Evolutionary conservation across 2,888 invertebrate genomes (phyloP), one percentile per base, ranked within the genome.

Genomic region (Selenia dentaria): DNA sequence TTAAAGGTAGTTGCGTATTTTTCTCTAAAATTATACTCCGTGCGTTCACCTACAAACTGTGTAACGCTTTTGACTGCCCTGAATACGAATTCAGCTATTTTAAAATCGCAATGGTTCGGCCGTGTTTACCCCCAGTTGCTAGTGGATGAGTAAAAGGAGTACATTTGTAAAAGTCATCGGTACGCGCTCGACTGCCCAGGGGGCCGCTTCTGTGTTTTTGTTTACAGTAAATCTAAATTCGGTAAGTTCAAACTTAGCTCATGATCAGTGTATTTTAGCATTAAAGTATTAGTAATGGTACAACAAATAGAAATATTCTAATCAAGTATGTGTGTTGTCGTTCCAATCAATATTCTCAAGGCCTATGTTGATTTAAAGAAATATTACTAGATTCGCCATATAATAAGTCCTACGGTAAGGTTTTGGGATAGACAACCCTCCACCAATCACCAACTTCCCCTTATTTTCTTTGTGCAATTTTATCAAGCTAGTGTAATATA

Each of bases 1-100:
- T 4, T 16, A 16, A 16, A 16, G 2, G 16, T 16, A 4, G 16
- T 34, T 4, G 38, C 24, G 8, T 25, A 25, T 40, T 34, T 60
- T 55, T 59, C 66, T 72, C 72, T 77, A 77, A 71, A 67, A 68
- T 69, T 74, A 73, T 48, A 64, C 61, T 48, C 62, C 55, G 70
- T 71, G 59, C 72, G 62, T 74, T 77, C 70, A 72, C 74, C 72
- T 69, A 63, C 51, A 35, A 50, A 59, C 54, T 64, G 62, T 68
- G 68, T 72, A 61, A 51, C 41, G 48, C 48, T 59, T 57, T 68
- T 56, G 58, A 56, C 54, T 66, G 68, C 59, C 57, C 62, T 61
- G 64, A 67, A 64, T 66, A 70, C 64, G 36, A 64, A 67, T 65
- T 66, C 60, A 66, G 61, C 59, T 54, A 60, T 54, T 54, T 56